Evolutionary conservation across 2,888 invertebrate genomes (phyloP), one percentile per base, ranked within the genome.

Genomic region (Elmis aenea): DNA sequence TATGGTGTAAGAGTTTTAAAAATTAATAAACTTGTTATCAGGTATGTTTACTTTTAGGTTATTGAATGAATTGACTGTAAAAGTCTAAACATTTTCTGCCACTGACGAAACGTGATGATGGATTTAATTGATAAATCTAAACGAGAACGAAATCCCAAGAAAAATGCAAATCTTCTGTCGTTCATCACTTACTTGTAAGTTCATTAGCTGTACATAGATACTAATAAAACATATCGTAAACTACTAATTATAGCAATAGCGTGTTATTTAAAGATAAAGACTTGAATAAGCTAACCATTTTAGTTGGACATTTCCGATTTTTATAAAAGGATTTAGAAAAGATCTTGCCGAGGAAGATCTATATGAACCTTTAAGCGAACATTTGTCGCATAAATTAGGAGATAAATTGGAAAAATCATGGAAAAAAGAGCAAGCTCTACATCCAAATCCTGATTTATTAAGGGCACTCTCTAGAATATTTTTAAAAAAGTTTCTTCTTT

Each of bases 271-370:
- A n/a, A n/a, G n/a, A n/a, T n/a, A n/a, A 8, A 6, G 18, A 5
- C 18, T 18, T 8, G 5, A 18, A 6, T 18, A 6, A 18, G 8
- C 8, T 18, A 18, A 18, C 5, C 8, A 18, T 16, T 28, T 16
- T 16, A 28, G 28, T 15, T 28, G 16, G 15, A 15, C 13, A 5
- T n/a, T 28, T 5, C 28, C 28, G 2, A 28, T 28, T 15, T 28
- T 28, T 16, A n/a, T 8, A 16, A 13, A 28, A 28, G 16, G 16
- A 5, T 16, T 10, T 3, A 28, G 16, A 16, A 28, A 16, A 9
- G 28, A 16, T 12, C 5, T 28, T 1, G 10, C 13, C 5, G 28
- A 28, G n/a, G 28, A 28, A 28, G 15, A 28, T 9, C 16, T 28
- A 9, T 28, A 15, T 28, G 28, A 28, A 5, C n/a, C 16, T 16